Evolutionary conservation across 1,140 invertebrate genomes (phyloP).

Genomic region (Drosophila varians): DNA sequence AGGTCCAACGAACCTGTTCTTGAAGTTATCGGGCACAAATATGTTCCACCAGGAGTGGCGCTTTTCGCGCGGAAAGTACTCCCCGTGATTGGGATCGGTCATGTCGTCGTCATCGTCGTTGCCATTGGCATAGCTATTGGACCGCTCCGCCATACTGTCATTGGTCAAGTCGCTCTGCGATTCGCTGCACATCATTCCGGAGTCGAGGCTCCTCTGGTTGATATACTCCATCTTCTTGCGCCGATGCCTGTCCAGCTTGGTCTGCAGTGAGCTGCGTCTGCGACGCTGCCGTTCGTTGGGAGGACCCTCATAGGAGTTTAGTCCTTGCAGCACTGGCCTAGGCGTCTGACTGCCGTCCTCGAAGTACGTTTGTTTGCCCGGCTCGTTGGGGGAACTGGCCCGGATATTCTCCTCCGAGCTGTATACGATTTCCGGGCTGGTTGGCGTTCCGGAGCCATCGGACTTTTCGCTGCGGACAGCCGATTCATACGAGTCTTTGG

Average conservation of each 20-base stretch:
- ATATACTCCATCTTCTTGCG: slow-evolving; percentile 86
- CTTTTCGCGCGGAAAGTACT: slow-evolving; percentile 87
- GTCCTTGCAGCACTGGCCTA: slow-evolving; percentile 58
- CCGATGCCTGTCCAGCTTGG: slow-evolving; percentile 88
- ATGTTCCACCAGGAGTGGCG: slow-evolving; percentile 94
- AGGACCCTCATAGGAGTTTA: slow-evolving; percentile 69
- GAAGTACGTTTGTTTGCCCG: slow-evolving; percentile 74
- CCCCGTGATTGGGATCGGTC: slow-evolving; percentile 69
- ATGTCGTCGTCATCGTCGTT: slow-evolving; percentile 64
- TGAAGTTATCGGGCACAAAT: slow-evolving; percentile 89
- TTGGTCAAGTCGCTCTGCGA: slow-evolving; percentile 78
- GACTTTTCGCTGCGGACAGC: slow-evolving; percentile 80
- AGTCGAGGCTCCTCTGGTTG: slow-evolving; percentile 73
- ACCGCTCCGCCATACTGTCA: slow-evolving; percentile 48
- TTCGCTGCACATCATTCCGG: slow-evolving; percentile 51
- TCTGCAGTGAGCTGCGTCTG: slow-evolving; percentile 90
- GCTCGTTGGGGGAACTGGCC: slow-evolving; percentile 76
- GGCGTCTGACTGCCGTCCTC: slow-evolving; percentile 71
- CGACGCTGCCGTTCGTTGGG: slow-evolving; percentile 79
- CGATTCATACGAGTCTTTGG: slow-evolving; percentile 83
- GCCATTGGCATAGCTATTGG: slow-evolving; percentile 38
- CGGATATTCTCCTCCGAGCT: slow-evolving; percentile 79
- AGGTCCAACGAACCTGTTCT: slow-evolving; percentile 85
- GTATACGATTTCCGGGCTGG: slow-evolving; percentile 72
- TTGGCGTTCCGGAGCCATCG: slow-evolving; percentile 71